Conservation (phyloP, 2,797 vertebrate genomes). For the Kryptopterus vitreolus region DNA sequence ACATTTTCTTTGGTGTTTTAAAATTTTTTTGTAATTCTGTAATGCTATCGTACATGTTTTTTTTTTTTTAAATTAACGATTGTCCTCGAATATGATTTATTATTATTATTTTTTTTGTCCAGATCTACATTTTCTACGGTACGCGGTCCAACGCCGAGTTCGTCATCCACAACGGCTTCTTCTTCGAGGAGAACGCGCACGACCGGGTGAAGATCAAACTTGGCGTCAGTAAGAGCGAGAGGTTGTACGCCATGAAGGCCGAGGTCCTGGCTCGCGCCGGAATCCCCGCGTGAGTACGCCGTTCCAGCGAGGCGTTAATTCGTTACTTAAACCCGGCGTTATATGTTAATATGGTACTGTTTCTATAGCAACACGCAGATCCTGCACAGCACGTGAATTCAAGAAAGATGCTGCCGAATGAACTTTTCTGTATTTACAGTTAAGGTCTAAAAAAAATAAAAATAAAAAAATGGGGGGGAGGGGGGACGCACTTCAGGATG, state of each 20-base stretch:
- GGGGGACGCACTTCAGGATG: too few relatives aligned
- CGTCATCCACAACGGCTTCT: conserved; percentile 99
- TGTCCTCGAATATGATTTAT: too few relatives aligned
- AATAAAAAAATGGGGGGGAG: too few relatives aligned
- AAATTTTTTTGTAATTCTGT: too few relatives aligned
- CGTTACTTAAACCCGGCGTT: neutral
- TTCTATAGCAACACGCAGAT: neutral
- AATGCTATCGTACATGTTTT: too few relatives aligned
- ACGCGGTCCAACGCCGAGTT: conserved; percentile 97
- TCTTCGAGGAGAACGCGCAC: conserved; percentile 95
- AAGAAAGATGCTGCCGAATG: too few relatives aligned
- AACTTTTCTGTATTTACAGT: too few relatives aligned
- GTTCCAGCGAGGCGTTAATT: neutral
- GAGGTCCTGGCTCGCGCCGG: conserved; percentile 95
- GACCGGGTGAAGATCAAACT: conserved; percentile 99
- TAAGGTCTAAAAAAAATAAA: too few relatives aligned
- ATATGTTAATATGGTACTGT: neutral
- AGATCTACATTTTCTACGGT: conserved; percentile 99
- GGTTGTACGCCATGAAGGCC: conserved; percentile 98
- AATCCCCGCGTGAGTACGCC: conserved; percentile 89
- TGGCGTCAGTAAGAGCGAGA: conserved; percentile 96
- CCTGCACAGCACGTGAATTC: neutral
- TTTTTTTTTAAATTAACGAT: neutral
- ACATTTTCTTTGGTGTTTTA: too few relatives aligned
- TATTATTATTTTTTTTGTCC: conserved; percentile 43